These are phyloP conservation scores for Drosophila erecta DNA, from an alignment of 1,140 invertebrate species.

Conservation along the genomic window DNA sequence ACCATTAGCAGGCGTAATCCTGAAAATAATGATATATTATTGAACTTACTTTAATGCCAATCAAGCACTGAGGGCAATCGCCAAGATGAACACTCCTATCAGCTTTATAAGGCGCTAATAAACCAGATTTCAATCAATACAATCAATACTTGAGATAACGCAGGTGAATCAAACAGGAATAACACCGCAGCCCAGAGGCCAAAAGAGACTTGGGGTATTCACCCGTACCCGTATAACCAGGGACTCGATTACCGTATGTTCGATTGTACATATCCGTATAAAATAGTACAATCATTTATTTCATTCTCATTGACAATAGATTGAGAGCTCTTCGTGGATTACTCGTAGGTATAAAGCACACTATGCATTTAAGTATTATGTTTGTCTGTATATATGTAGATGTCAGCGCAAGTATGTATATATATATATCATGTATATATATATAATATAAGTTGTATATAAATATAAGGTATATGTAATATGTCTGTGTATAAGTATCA, in stretches of 20 bases:
- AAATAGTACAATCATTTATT: conserved; percentile 92
- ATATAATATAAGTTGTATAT: conserved; percentile 62
- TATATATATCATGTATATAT: conserved; percentile 58
- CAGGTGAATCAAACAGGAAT: not conserved
- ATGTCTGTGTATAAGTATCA: conserved; percentile 57
- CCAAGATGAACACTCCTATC: not conserved
- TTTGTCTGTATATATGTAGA: conserved; percentile 46
- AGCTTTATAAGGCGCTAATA: not conserved
- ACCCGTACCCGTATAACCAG: conserved; percentile 2
- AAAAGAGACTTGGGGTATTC: not conserved
- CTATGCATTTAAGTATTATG: conserved; percentile 54
- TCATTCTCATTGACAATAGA: conserved; percentile 85
- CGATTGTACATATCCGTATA: conserved; percentile 94
- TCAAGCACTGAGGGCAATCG: no score
- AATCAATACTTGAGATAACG: conserved; percentile 2
- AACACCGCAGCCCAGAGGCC: not conserved
- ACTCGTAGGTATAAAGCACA: conserved; percentile 74
- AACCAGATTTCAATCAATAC: conserved; percentile 12
- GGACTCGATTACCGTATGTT: not conserved
- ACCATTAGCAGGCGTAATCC: no score
- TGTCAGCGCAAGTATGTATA: conserved; percentile 61
- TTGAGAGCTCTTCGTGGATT: conserved; percentile 67
- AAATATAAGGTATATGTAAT: conserved; percentile 57
- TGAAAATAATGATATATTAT: no score
- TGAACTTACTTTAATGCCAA: not conserved